Evolutionary conservation across 2,888 invertebrate genomes (phyloP).

Genomic region (Aelia acuminata): DNA sequence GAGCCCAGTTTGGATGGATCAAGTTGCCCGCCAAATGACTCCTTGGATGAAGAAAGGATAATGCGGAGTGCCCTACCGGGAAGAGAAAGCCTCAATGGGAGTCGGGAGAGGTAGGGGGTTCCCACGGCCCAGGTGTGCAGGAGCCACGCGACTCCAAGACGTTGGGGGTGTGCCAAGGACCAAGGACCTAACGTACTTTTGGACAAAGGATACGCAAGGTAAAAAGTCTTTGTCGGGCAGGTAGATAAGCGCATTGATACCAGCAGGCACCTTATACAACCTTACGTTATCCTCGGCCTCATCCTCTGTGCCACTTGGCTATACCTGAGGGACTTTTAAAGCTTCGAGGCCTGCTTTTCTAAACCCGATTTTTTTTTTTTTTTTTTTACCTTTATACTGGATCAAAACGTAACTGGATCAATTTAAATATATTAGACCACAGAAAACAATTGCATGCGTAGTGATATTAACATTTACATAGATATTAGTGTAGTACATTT

Average conservation of each 20-base stretch:
- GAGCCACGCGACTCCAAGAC: slow-evolving; percentile 50
- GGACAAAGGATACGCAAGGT: slow-evolving; percentile 17
- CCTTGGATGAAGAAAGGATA: slow-evolving; percentile 45
- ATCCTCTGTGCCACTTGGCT: slow-evolving; percentile 25
- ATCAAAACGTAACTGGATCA: no score
- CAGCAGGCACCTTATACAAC: slow-evolving; percentile 30
- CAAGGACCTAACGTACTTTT: slow-evolving; percentile 45
- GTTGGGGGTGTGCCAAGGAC: slow-evolving; percentile 47
- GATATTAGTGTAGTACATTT: no score
- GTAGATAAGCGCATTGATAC: slow-evolving; percentile 20
- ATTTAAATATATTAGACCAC: no score
- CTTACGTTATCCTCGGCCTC: slow-evolving; percentile 26
- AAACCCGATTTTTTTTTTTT: not conserved
- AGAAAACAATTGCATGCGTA: no score
- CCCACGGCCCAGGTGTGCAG: slow-evolving; percentile 48
- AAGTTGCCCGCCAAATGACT: slow-evolving; percentile 46
- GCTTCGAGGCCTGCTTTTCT: not conserved
- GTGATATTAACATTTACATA: no score
- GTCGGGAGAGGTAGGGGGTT: slow-evolving; percentile 38
- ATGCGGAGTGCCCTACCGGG: slow-evolving; percentile 41
- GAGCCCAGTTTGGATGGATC: slow-evolving; percentile 33
- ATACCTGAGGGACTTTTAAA: not conserved
- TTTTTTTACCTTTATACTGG: not conserved
- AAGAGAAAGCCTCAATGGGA: slow-evolving; percentile 47
- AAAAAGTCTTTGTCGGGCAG: slow-evolving; percentile 42